Conservation (phyloP, 1,140 invertebrate species). For the Gryllus bimaculatus region DNA sequence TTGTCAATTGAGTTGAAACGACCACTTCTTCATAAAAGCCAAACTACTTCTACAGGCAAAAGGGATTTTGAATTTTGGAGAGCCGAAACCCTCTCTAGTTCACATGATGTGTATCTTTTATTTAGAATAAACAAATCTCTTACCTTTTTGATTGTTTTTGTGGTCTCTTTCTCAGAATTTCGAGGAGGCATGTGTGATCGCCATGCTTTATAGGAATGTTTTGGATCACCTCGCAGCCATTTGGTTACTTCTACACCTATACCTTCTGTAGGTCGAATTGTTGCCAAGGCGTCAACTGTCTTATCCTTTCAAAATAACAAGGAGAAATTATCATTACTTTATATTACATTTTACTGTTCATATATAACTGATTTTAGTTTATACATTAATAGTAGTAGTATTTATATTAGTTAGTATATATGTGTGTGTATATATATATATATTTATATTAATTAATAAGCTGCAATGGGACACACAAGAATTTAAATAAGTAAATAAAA, state of each 20-base stretch:
- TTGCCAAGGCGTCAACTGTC: constrained; percentile 42
- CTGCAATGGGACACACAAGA: background rate
- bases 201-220: constrained; percentile 65
- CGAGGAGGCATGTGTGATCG: constrained; percentile 42
- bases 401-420: no score
- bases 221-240: constrained; percentile 65
- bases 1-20: no score
- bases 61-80: no score
- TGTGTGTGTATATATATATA: no score
- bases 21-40: no score
- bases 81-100: no score
- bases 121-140: background rate
- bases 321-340: background rate
- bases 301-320: constrained; percentile 38
- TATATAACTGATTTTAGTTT: background rate
- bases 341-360: background rate
- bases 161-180: background rate
- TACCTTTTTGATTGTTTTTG: constrained; percentile 14
- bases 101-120: no score
- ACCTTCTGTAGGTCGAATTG: constrained; percentile 43
- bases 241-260: constrained; percentile 59
- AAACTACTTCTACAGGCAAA: no score
- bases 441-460: no score
- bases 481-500: background rate
- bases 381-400: no score